Conservation (phyloP, 1,140 invertebrate genomes). For the Nixonia krombeini region DNA sequence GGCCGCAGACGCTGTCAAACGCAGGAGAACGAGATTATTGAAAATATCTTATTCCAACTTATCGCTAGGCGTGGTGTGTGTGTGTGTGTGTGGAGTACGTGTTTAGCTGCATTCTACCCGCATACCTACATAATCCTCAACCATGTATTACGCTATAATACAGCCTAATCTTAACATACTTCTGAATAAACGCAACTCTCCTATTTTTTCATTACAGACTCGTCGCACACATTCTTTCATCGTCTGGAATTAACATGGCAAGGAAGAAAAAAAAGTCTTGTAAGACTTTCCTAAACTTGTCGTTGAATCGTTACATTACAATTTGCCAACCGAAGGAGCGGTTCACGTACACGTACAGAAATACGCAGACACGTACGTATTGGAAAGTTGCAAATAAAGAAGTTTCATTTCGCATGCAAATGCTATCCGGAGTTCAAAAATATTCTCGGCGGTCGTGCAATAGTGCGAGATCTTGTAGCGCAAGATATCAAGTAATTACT, state of each 20-base stretch:
- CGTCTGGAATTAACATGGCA: too few species aligned
- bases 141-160: conserved; percentile 15
- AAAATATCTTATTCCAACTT: conserved; percentile 3
- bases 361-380: background rate
- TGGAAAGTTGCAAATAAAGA: background rate
- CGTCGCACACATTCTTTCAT: background rate
- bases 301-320: too few species aligned
- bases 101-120: conserved; percentile 14
- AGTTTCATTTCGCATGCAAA: background rate
- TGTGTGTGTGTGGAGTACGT: background rate
- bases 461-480: conserved; percentile 24
- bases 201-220: conserved; percentile 3
- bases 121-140: conserved; percentile 27
- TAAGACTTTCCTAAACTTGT: too few species aligned
- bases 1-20: too few species aligned
- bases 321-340: too few species aligned
- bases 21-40: background rate
- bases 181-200: conserved; percentile 6
- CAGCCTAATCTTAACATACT: conserved; percentile 19
- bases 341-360: too few species aligned
- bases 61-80: too few species aligned
- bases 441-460: background rate
- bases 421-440: too few species aligned
- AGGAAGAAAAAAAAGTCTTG: too few species aligned
- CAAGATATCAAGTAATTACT: conserved; percentile 43